Evolutionary conservation across 2,888 invertebrate genomes (phyloP).

Genomic region (Uropetala carovei): DNA sequence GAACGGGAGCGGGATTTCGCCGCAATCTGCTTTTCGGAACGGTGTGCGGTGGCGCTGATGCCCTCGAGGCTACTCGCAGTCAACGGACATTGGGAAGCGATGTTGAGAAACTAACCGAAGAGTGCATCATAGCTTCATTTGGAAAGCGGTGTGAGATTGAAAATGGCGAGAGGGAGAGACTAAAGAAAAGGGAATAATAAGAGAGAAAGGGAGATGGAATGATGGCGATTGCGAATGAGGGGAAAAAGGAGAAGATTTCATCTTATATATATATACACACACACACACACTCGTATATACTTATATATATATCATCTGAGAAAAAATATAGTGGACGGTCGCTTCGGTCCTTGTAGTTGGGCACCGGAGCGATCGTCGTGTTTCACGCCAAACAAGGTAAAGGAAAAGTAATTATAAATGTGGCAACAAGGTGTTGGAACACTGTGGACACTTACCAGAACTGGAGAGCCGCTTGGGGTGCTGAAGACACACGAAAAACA

Average conservation of each 20-base stretch:
- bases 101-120: slow-evolving; percentile 26
- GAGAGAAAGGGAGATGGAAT: background rate
- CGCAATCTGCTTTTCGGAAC: background rate
- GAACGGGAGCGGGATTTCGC: background rate
- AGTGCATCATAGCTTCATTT: background rate
- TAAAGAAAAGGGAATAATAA: no score
- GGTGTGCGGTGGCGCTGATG: background rate
- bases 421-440: no score
- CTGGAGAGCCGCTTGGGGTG: no score
- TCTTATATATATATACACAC: background rate
- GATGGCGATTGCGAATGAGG: background rate
- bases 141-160: background rate
- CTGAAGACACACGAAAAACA: no score
- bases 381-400: no score
- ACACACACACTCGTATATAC: background rate
- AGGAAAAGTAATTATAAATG: no score
- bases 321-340: no score
- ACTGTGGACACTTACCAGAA: no score
- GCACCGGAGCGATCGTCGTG: no score
- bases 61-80: background rate
- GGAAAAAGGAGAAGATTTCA: background rate
- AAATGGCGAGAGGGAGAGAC: background rate
- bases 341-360: no score
- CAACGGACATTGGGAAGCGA: background rate
- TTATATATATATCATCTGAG: no score